phyloP scores from a whole-genome alignment of 2,113 vertebrate genomes.

The Notechis scutatus region DNA sequence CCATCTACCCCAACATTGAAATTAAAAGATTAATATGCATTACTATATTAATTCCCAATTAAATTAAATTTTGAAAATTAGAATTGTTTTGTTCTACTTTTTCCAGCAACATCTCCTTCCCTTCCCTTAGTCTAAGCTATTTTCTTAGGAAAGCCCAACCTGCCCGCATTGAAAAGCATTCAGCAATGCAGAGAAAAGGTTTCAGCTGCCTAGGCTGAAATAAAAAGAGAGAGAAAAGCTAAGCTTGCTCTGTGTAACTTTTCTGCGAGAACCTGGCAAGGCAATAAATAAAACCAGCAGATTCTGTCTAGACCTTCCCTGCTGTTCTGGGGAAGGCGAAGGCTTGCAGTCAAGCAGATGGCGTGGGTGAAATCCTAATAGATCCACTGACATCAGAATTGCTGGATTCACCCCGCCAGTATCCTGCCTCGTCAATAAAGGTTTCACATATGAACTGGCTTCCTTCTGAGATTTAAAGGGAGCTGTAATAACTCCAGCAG shows the following conservation, averaged over 20 bases:
- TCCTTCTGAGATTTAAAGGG: slow-evolving; percentile 7
- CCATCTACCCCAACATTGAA: neutral
- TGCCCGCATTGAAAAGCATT: slow-evolving; percentile 6
- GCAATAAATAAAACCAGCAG: slow-evolving; percentile 39
- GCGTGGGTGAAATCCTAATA: slow-evolving; percentile 59
- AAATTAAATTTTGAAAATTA: neutral
- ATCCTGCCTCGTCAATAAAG: slow-evolving; percentile 26
- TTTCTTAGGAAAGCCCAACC: neutral
- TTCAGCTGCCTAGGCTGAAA: slow-evolving; percentile 44
- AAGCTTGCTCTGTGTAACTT: slow-evolving; percentile 37
- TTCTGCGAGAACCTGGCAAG: slow-evolving; percentile 50
- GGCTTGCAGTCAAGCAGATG: slow-evolving; percentile 38
- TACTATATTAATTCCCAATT: neutral
- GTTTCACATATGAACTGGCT: neutral
- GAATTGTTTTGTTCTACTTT: neutral
- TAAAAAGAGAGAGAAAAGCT: slow-evolving; percentile 26
- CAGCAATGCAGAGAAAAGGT: slow-evolving; percentile 34
- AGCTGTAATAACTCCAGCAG: neutral
- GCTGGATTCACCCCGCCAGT: slow-evolving; percentile 1
- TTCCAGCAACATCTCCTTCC: neutral
- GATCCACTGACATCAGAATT: slow-evolving; percentile 49
- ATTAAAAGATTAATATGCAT: neutral
- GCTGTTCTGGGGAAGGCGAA: slow-evolving; percentile 61
- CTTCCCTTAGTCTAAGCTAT: neutral
- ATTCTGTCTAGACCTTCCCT: slow-evolving; percentile 66